A percentile compares a stretch with the other conserved stretches of the same genome.
Evolutionary conservation across 64 coral and sea anemone species (phyloP).

Genomic region (Porites lutea): DNA sequence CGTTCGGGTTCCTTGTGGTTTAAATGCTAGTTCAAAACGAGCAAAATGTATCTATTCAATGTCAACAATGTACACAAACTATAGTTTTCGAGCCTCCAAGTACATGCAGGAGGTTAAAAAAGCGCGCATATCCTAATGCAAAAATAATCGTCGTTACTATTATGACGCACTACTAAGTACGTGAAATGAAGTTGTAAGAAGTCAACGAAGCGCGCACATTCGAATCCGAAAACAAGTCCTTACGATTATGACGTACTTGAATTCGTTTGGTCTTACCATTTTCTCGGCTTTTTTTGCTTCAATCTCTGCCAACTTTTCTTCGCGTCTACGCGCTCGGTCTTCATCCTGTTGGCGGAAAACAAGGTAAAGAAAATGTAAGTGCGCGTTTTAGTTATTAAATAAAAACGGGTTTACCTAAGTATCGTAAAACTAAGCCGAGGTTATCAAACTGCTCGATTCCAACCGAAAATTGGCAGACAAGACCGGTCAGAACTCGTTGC

Average conservation of each 20-base stretch:
- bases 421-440: no score
- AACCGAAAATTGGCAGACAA: no score
- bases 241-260: no score
- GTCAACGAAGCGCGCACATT: neutral
- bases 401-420: no score
- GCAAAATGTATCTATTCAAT: no score
- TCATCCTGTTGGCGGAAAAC: constrained; percentile 60
- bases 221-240: no score
- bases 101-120: neutral
- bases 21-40: no score
- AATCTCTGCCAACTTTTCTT: constrained; percentile 89
- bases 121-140: neutral
- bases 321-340: constrained; percentile 73
- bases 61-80: neutral
- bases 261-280: constrained; percentile 49
- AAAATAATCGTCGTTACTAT: neutral
- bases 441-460: no score
- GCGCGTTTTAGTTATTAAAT: neutral
- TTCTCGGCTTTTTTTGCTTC: constrained; percentile 82
- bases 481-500: no score
- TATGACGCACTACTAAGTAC: neutral
- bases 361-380: neutral
- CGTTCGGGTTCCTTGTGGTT: no score
- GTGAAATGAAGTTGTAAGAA: neutral
- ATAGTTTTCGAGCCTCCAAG: no score